Evolutionary conservation across 2,888 invertebrate species (phyloP), one percentile per base, ranked within the genome.

Genomic region (Palloptera scutellata): DNA sequence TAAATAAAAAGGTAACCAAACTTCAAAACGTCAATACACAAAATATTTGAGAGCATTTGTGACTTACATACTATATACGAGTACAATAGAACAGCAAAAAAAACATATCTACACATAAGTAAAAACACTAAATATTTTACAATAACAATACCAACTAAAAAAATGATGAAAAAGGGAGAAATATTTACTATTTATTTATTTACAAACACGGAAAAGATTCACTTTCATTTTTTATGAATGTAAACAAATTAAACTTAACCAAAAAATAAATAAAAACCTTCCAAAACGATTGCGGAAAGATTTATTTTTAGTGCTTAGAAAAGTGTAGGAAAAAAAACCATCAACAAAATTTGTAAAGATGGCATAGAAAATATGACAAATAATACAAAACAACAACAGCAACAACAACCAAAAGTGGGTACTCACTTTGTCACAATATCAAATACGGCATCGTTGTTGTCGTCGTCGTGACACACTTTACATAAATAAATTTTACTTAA

Each of bases 401-500:
- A 41, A 51, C 43, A 57, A 48, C 12, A 57, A 20, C 71, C 64
- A 66, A 74, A 59, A 57, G 43, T 45, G 52, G 43, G 54, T 43
- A 15, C 48, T 48, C 61, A 62, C 58, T 65, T 68, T 64, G 66
- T 69, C 64, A 61, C 66, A 79, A 30, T 30, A 30, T 30, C 30
- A 30, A 76, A 66, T 45, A 43, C 42, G 63, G 63, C 63, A 30
- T 30, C 30, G n/a, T 30, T 6, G 30, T 30, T 30, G 30, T 30
- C 2, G 30, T 30, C 6, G 70, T 73, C 75, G 78, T 78, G 78
- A 78, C 78, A 79, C 74, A 78, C 77, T 75, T 79, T 62, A 60
- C 67, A 71, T 64, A 66, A 61, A n/a, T n/a, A 68, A 66, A 30
- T 51, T 52, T 10, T 30, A 30, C 15, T 30, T 15, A 61, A 61